phyloP scores from a whole-genome alignment of 2,113 vertebrate species.

The Aegotheles bennettii region DNA sequence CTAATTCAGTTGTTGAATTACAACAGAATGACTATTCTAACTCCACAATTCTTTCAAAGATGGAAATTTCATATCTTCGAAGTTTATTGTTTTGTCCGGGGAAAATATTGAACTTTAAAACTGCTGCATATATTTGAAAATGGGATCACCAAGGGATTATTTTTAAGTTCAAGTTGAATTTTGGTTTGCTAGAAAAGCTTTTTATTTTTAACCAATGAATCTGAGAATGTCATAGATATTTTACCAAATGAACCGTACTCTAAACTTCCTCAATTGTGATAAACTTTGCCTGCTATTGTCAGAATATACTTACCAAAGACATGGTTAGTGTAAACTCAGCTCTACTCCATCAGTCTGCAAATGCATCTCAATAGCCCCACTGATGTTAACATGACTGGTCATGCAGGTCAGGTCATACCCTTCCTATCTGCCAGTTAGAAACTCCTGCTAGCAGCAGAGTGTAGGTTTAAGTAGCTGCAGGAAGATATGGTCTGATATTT shows the following conservation, averaged over 20 bases:
- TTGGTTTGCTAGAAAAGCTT: not conserved
- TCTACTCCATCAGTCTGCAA: not conserved
- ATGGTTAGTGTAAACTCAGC: not conserved
- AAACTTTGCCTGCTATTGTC: not conserved
- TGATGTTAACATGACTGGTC: not conserved
- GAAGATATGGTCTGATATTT: not conserved
- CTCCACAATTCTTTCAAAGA: constrained; percentile 8
- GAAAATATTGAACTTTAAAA: constrained; percentile 23
- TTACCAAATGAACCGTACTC: not conserved
- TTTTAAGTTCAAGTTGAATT: not conserved
- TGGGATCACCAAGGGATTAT: not conserved
- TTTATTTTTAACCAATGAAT: not conserved
- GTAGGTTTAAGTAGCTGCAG: not conserved
- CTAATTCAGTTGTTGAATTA: constrained; percentile 25
- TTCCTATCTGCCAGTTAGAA: not conserved
- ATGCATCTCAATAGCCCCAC: not conserved
- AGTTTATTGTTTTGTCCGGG: constrained; percentile 39
- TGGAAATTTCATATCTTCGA: constrained; percentile 22
- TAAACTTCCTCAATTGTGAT: not conserved
- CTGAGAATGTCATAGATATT: not conserved
- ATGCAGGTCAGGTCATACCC: not conserved
- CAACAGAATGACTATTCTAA: not conserved
- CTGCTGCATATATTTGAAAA: not conserved
- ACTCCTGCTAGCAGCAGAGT: not conserved
- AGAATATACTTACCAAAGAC: not conserved